These are phyloP conservation scores for Herminia tarsipennalis DNA, from an alignment of 2,888 invertebrate species.

Conservation along the genomic window DNA sequence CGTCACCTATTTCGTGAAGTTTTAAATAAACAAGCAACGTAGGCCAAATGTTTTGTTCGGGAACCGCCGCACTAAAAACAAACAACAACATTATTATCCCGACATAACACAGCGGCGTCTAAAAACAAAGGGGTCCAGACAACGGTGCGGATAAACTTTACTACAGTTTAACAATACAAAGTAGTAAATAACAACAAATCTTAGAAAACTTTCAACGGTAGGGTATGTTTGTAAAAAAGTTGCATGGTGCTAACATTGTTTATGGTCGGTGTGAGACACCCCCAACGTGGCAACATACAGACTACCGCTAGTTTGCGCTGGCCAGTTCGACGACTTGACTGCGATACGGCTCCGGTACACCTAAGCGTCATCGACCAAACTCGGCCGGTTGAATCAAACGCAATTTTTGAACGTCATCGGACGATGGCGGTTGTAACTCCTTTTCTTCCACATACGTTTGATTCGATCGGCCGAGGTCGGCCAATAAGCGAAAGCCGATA, in stretches of 20 bases:
- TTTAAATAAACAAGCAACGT: neutral
- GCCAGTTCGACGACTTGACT: no score
- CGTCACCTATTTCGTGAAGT: neutral
- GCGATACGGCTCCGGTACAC: no score
- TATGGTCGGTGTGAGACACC: constrained; percentile 14
- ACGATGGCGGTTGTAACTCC: no score
- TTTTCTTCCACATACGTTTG: no score
- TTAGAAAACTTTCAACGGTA: constrained; percentile 26
- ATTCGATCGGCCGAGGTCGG: no score
- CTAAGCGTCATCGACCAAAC: no score
- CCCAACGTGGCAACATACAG: constrained; percentile 6
- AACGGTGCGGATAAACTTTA: constrained; percentile 12
- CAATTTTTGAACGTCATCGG: no score
- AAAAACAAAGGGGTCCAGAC: neutral
- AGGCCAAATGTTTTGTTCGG: neutral
- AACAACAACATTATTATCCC: neutral
- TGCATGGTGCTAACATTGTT: constrained; percentile 20
- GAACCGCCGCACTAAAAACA: neutral
- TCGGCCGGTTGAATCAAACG: no score
- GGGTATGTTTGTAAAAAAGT: constrained; percentile 32
- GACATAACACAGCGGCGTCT: neutral
- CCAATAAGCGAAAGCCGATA: no score
- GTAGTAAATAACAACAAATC: constrained; percentile 39
- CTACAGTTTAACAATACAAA: constrained; percentile 5
- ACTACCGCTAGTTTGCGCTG: no score